Evolutionary conservation across 2,113 vertebrate genomes (phyloP).

Genomic region (Laterallus jamaicensis): DNA sequence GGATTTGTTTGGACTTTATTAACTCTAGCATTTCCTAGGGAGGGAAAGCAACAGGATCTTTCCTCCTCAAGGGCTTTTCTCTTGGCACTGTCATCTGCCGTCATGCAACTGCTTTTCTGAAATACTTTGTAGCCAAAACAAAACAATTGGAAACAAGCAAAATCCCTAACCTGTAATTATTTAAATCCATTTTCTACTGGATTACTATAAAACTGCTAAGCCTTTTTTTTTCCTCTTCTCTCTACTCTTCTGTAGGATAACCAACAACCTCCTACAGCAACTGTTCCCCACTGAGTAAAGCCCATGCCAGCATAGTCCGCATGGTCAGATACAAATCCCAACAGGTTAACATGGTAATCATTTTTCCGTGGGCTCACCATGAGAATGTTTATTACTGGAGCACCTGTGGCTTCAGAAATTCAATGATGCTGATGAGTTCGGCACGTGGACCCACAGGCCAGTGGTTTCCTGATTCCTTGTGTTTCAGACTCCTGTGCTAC

Average conservation of each 20-base stretch:
- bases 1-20: not conserved
- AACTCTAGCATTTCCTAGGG: not conserved
- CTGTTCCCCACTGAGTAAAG: not conserved
- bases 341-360: not conserved
- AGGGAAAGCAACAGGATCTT: not conserved
- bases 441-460: not conserved
- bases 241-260: not conserved
- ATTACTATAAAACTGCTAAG: not conserved
- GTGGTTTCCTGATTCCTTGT: accelerated
- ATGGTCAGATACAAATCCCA: accelerated
- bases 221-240: not conserved
- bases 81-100: not conserved
- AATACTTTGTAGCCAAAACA: not conserved
- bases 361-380: not conserved
- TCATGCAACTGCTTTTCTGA: not conserved
- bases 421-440: not conserved
- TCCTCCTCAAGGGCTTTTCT: not conserved
- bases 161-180: not conserved
- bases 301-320: not conserved
- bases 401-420: not conserved
- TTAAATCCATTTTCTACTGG: not conserved
- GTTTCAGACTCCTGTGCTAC: not conserved
- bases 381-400: not conserved
- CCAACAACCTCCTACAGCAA: not conserved
- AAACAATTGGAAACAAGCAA: constrained; percentile 22